Evolutionary conservation across 1,140 invertebrate genomes (phyloP).

Genomic region (Nasonia vitripennis): DNA sequence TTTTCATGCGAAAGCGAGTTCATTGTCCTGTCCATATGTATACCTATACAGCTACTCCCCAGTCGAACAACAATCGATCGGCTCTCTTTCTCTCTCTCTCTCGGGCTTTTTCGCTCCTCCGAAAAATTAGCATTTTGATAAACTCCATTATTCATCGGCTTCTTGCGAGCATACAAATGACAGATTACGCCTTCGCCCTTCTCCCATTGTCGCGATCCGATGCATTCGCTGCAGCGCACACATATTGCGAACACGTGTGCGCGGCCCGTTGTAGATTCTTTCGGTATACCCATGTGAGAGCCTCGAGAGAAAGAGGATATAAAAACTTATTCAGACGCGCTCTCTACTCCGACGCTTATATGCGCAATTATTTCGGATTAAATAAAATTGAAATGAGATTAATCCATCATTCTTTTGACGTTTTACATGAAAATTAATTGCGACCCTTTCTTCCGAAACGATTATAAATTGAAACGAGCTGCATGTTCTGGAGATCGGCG

Average conservation of each 20-base stretch:
- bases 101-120: conserved; percentile 24
- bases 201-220: conserved; percentile 31
- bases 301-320: background rate
- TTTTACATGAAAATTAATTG: too few species aligned
- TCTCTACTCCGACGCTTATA: background rate
- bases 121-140: conserved; percentile 52
- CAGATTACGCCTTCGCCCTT: conserved; percentile 47
- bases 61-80: conserved; percentile 36
- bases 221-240: background rate
- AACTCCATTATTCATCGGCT: conserved; percentile 50
- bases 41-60: background rate
- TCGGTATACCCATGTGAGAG: background rate
- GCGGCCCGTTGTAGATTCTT: background rate
- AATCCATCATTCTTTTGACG: background rate
- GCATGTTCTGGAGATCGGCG: too few species aligned
- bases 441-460: too few species aligned
- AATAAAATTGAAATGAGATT: background rate
- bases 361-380: background rate
- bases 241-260: background rate
- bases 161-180: conserved; percentile 50
- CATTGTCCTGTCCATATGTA: conserved; percentile 10
- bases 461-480: too few species aligned
- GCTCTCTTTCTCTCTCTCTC: too few species aligned
- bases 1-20: conserved; percentile 3
- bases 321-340: conserved; percentile 1